Conservation (phyloP, 2,888 invertebrate species). For the Pecten maximus region DNA sequence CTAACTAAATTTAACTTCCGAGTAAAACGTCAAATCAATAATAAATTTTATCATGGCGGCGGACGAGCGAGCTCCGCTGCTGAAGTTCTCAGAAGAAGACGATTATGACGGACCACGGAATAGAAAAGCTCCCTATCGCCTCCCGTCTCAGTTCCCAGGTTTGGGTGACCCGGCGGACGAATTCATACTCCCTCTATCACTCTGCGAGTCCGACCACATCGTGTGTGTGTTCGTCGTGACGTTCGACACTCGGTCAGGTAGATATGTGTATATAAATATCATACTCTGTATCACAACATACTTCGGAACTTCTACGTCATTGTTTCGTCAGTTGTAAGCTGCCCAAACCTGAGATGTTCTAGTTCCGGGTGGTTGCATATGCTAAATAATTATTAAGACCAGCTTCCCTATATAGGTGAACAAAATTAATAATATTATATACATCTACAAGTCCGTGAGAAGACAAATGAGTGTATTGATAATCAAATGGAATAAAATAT, state of each 20-base stretch:
- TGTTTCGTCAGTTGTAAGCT: too few relatives aligned
- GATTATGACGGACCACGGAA: conserved; percentile 61
- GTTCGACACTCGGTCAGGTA: conserved; percentile 81
- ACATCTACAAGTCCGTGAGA: too few relatives aligned
- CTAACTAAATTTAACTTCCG: background rate
- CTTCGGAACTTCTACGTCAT: background rate
- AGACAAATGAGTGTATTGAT: too few relatives aligned
- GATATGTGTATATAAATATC: background rate
- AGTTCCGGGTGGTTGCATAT: too few relatives aligned
- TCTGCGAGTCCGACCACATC: conserved; percentile 73
- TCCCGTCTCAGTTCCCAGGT: conserved; percentile 50
- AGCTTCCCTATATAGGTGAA: too few relatives aligned
- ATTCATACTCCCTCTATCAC: conserved; percentile 65
- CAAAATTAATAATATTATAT: too few relatives aligned
- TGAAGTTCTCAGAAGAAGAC: conserved; percentile 63
- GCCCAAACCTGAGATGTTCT: too few relatives aligned
- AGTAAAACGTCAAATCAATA: conserved; percentile 5
- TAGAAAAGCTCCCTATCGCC: conserved; percentile 56
- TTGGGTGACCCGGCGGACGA: conserved; percentile 59
- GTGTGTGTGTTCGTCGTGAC: conserved; percentile 83
- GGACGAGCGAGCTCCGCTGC: conserved; percentile 73
- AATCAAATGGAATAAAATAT: too few relatives aligned
- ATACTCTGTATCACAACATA: background rate
- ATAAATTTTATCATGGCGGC: conserved; percentile 67
- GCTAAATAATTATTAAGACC: too few relatives aligned